Base-by-base conservation (phyloP, 2,113 vertebrate genomes). In the Ahaetulla prasina region DNA sequence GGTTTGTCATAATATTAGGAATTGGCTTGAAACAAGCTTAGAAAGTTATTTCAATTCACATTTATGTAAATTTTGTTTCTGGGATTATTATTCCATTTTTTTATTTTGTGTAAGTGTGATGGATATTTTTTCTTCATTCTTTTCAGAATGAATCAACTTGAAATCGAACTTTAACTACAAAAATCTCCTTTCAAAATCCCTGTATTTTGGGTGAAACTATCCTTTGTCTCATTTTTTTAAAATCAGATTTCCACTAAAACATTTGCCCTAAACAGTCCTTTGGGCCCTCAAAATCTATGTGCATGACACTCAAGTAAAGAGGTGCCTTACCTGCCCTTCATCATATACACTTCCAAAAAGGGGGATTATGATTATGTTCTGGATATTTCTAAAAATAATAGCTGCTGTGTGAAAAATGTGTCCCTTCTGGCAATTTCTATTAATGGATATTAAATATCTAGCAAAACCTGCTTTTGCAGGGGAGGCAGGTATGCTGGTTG, bases 191-290 rank as follows among this genome's bases (percentile, higher is more conserved):
- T 50, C 60, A 22, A 23, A 54, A 12, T 84, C 14, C n/a, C 45
- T 25, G 35, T 47, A 39, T 18, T 10, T 43, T 35, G 80, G 6
- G 22, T 1, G 5, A 60, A 89, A 25, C 7, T 87, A 87, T 12
- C 23, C 49, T 87, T 60, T 43, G 18, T 47, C 54, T 47, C 16
- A 94, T 94, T 85, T 92, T 93, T 8, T 10, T 1, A 6, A 74
- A 74, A 68, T 20, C 90, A n/a, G 6, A 0, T 3, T 91, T 88
- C 5, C 74, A 92, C 93, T 92, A 25, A 88, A 95, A 93, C 88
- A 92, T 90, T 93, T 94, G 57, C 91, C 39, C 6, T 68, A 88
- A 63, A 74, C 11, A 47, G 25, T 20, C 45, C 18, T 85, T 23
- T 18, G 60, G 57, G 20, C 11, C 30, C 22, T 39, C 85, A 89